Evolutionary conservation across 2,113 vertebrate genomes (phyloP), one percentile per base, ranked within the genome.

Genomic region (Otocyon megalotis): DNA sequence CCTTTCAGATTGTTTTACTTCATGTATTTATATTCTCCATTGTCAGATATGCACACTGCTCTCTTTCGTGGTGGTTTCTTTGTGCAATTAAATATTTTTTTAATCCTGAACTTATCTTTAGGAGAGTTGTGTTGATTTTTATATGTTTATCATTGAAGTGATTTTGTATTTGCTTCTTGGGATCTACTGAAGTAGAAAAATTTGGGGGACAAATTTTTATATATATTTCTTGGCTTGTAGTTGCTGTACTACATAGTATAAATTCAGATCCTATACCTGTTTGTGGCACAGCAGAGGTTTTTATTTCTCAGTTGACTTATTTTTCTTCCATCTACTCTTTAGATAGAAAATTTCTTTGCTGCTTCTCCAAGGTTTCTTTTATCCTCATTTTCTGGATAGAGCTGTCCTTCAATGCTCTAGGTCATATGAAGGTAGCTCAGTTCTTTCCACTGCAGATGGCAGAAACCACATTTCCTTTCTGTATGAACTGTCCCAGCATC

Each of bases 151-250:
- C 37, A 90, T 48, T 67, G 32, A 37, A 48, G 37, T 87, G 37
- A 4, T 91, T 86, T 92, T 94, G 22, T 62, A 50, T 94, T 93
- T 80, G n/a, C 72, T 63, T 92, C n/a, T 65, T 82, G 82, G 65
- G 80, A 15, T 86, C 88, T 10, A 32, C 48, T 81, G 56, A 91
- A 50, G 30, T 35, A 56, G 74, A 43, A 67, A 60, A 50, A 67
- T 11, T 13, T 8, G 22, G 24, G 24, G 69, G 63, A 30, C 28
- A 48, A 13, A 10, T 63, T 63, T 96, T 65, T 90, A 56, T 76
- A 28, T n/a, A 22, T 16, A n/a, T n/a, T n/a, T 76, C 20, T 92
- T 82, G 82, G 32, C 43, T 62, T 92, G 37, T 60, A 76, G 26
- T 83, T 83, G 37, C 67, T 69, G 0, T 94, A 32, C 58, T 67